Evolutionary conservation across 2,797 vertebrate genomes (phyloP), one percentile per base, ranked within the genome.

Genomic region (Epinephelus malabaricus): DNA sequence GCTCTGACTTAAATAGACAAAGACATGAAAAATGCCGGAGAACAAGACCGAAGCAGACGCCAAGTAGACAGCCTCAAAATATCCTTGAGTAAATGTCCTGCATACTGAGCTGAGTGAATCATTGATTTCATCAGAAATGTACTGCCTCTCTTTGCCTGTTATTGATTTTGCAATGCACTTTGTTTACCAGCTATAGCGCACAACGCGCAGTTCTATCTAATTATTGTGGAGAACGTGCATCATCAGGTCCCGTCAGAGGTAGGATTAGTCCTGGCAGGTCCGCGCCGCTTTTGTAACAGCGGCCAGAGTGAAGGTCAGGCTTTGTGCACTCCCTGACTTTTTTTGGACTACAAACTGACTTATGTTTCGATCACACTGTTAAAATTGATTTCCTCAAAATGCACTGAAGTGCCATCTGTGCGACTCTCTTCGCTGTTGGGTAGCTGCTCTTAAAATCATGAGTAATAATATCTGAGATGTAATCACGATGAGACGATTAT

Each of bases 331-430:
- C 53, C 5, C 45, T 53, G 81, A 84, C 79, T 91, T 87, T 88
- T 90, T 85, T 83, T 87, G 73, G 73, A 84, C 86, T 83, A 84
- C 81, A 85, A 84, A 87, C 81, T 73, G 87, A 88, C 89, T 92
- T 56, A 62, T 74, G 69, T 88, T 93, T 94, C 58, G 87, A 91
- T 92, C 82, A 85, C 70, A 71, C 88, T 73, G 88, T 94, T 91
- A 93, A 93, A 87, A 95, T 95, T 6, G 90, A 95, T 93, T 92
- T 92, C 84, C 78, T 91, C 83, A 72, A 90, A 90, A 88, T 92
- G 71, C 61, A 86, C 81, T 77, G 71, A 62, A 80, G 84, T 59
- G 69, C 61, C 55, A 66, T 68, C 69, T 60, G 54, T 69, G 84
- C 76, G 78, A 73, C 71, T 83, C 76, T 78, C 69, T 72, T 81